Base-by-base conservation (phyloP, 2,797 vertebrate species). In the Gymnodraco acuticeps region DNA sequence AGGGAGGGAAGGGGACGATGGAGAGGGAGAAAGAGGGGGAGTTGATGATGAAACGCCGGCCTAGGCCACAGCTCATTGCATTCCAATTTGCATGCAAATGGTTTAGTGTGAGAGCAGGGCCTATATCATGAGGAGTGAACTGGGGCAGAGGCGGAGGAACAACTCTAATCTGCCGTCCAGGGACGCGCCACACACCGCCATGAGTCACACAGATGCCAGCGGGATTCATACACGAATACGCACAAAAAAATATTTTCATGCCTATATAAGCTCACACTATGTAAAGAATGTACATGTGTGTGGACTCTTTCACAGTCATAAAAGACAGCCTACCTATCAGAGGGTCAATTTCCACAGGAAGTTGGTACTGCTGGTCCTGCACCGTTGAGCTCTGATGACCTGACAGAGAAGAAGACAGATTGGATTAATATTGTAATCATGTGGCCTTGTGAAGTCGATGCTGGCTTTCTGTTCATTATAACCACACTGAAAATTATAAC, bases 61-160 rank as follows among this genome's bases (percentile, higher is more conserved):
- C 95, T 93, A 95, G 96, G 96, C 96, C 96, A 98, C 97, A 99
- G 97, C 97, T 98, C 98, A 98, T 97, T 98, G 97, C 97, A 96
- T 99, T 99, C 97, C 97, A 99, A 99, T 99, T 99, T 99, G 97
- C 96, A 99, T 99, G 98, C 97, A 99, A 99, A 99, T 99, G 97
- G 96, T 95, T 96, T 96, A 95, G 96, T 95, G 95, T 93, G 96
- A 96, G 96, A 96, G 96, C 95, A 95, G 96, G 95, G 96, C 94
- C 96, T 96, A 96, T 86, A 91, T 92, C 93, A 90, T 70, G 79
- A 81, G 72, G 80, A 87, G 88, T 79, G 88, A 89, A 88, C 86
- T 50, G 84, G 88, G 82, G 86, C 86, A 86, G 74, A 70, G 84
- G 96, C 95, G 97, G 97, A 97, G 97, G 96, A 97, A 97, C 96